These are phyloP conservation scores for Chelon auratus DNA, from an alignment of 2,797 vertebrate species.

Conservation along the genomic window DNA sequence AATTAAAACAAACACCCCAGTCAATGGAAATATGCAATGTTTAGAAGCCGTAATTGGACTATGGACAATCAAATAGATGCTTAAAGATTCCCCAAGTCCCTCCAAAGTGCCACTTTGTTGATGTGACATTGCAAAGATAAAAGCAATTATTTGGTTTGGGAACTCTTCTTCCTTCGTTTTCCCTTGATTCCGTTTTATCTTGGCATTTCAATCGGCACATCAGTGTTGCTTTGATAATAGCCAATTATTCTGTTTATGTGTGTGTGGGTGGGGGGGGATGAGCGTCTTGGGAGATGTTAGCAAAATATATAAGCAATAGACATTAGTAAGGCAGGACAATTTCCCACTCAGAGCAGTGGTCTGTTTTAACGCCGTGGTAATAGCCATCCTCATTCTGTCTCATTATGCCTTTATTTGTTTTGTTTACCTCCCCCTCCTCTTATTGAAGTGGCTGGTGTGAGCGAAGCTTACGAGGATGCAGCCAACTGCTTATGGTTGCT, in stretches of 20 bases:
- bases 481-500: conserved; percentile 99
- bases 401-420: conserved; percentile 70
- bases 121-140: conserved; percentile 48
- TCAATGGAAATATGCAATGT: conserved; percentile 40
- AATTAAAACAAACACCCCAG: conserved; percentile 50
- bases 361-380: conserved; percentile 55
- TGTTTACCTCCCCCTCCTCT: conserved; percentile 45
- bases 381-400: conserved; percentile 63
- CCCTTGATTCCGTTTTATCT: conserved; percentile 61
- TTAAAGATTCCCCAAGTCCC: conserved; percentile 53
- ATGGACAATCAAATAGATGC: conserved; percentile 47
- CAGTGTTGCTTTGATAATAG: conserved; percentile 67
- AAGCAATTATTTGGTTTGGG: conserved; percentile 66
- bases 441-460: conserved; percentile 94
- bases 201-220: conserved; percentile 61
- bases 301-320: conserved; percentile 66
- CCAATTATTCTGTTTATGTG: conserved; percentile 64
- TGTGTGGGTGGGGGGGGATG: conserved; percentile 18
- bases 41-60: conserved; percentile 61
- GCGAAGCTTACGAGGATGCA: conserved; percentile 96
- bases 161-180: conserved; percentile 55
- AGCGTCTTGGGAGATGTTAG: conserved; percentile 58
- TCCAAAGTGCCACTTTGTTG: conserved; percentile 49
- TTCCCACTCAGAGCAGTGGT: conserved; percentile 53
- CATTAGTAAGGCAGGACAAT: conserved; percentile 62